These are phyloP conservation scores for Drosophila tristis DNA, from an alignment of 1,140 invertebrate species.

Conservation along the genomic window DNA sequence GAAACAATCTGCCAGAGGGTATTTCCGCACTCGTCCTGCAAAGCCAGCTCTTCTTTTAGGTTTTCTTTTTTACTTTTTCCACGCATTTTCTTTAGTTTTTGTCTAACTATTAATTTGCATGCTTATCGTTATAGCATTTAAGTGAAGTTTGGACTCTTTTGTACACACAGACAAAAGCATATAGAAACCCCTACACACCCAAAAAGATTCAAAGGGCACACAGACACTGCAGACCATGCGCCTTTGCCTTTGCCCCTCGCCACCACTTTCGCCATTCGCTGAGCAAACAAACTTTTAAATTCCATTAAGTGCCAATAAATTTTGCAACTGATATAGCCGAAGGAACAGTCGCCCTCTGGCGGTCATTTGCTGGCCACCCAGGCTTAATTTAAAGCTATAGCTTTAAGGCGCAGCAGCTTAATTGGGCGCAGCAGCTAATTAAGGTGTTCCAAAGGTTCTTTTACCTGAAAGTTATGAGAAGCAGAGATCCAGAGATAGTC, in stretches of 20 bases:
- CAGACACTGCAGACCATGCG: too few species aligned
- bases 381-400: conserved; percentile 30
- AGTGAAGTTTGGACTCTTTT: conserved; percentile 48
- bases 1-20: too few species aligned
- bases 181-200: conserved; percentile 5
- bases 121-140: conserved; percentile 72
- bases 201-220: not conserved
- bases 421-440: conserved; percentile 53
- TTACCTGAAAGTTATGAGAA: conserved; percentile 19
- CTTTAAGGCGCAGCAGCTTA: conserved; percentile 44
- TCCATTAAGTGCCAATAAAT: conserved; percentile 79
- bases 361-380: conserved; percentile 15
- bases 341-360: conserved; percentile 26
- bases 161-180: too few species aligned
- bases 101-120: conserved; percentile 70
- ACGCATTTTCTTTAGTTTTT: conserved; percentile 16
- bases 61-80: too few species aligned
- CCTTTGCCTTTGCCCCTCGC: too few species aligned
- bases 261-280: conserved; percentile 24
- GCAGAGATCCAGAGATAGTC: conserved; percentile 8
- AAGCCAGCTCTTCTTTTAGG: too few species aligned
- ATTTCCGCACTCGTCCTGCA: too few species aligned
- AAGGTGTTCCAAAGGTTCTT: conserved; percentile 11
- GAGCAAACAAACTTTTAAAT: conserved; percentile 80
- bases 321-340: conserved; percentile 66